Evolutionary conservation across 2,888 invertebrate species (phyloP).

Genomic region (Drosophila monieri): DNA sequence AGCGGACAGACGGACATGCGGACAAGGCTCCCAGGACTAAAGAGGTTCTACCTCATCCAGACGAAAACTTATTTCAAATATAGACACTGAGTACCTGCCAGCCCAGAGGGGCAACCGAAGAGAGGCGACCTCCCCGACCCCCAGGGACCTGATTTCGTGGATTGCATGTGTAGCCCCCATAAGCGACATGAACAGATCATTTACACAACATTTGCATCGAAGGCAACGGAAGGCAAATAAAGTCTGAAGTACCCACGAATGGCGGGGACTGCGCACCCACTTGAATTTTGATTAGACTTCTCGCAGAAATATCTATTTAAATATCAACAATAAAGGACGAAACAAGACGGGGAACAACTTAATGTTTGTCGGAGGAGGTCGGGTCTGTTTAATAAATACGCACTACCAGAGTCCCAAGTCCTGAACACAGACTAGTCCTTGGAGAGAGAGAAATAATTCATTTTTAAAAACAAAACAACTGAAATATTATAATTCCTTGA

Average conservation of each 20-base stretch:
- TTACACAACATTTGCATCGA: conserved; percentile 75
- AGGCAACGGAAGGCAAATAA: conserved; percentile 19
- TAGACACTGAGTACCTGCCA: too few relatives aligned
- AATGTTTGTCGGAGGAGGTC: conserved; percentile 47
- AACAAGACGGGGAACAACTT: conserved; percentile 65
- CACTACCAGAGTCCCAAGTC: neutral
- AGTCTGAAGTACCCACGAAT: conserved; percentile 2
- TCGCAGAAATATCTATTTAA: conserved; percentile 44
- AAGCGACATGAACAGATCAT: conserved; percentile 61
- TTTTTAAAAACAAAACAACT: too few relatives aligned
- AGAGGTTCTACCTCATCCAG: too few relatives aligned
- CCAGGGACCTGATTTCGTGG: neutral
- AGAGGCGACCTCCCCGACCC: neutral
- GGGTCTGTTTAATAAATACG: conserved; percentile 16
- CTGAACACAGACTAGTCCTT: too few relatives aligned
- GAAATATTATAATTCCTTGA: too few relatives aligned
- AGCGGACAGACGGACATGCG: neutral
- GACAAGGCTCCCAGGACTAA: too few relatives aligned
- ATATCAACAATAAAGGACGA: conserved; percentile 47
- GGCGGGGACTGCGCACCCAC: conserved; percentile 8
- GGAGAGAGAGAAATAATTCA: too few relatives aligned
- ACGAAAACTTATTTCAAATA: too few relatives aligned
- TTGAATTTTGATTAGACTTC: conserved; percentile 61
- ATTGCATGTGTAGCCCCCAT: conserved; percentile 65
- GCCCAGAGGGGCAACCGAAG: too few relatives aligned